A percentile compares a stretch with the other conserved stretches of the same genome.
Evolutionary conservation across 2,888 invertebrate species (phyloP).

Genomic region (Junonia oenone): DNA sequence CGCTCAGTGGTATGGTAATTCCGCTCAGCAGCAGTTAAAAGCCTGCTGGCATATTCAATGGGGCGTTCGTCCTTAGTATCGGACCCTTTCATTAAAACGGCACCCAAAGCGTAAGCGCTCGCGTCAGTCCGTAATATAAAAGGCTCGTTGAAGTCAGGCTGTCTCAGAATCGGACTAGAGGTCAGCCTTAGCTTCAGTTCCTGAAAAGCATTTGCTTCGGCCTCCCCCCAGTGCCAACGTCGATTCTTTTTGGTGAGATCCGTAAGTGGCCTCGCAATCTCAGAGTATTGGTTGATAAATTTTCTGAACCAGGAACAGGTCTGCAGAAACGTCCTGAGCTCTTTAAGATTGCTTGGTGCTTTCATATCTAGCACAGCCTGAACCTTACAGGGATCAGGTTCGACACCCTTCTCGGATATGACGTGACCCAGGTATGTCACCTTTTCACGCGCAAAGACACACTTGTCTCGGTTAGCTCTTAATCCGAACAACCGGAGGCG

Average conservation of each 20-base stretch:
- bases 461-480: constrained; percentile 7
- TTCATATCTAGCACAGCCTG: not conserved
- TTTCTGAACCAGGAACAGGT: not conserved
- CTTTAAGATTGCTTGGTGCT: not conserved
- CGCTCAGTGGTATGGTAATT: constrained; percentile 52
- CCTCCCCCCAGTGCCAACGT: not conserved
- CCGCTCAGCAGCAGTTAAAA: constrained; percentile 36
- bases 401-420: not conserved
- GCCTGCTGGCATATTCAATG: constrained; percentile 32
- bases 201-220: not conserved
- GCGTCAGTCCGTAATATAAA: not conserved
- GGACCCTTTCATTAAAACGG: constrained; percentile 28
- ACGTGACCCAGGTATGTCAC: constrained; percentile 8
- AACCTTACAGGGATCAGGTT: constrained; percentile 6
- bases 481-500: constrained; percentile 1
- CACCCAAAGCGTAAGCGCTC: constrained; percentile 25
- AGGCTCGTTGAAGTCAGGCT: not conserved
- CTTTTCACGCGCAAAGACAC: constrained; percentile 1
- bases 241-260: not conserved
- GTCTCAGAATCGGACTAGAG: not conserved
- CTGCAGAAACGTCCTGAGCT: not conserved
- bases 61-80: constrained; percentile 2
- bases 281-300: not conserved
- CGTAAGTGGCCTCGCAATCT: not conserved
- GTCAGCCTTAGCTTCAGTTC: constrained; percentile 9